Conservation (phyloP, 2,797 vertebrate species). For the Graptemys geographica region DNA sequence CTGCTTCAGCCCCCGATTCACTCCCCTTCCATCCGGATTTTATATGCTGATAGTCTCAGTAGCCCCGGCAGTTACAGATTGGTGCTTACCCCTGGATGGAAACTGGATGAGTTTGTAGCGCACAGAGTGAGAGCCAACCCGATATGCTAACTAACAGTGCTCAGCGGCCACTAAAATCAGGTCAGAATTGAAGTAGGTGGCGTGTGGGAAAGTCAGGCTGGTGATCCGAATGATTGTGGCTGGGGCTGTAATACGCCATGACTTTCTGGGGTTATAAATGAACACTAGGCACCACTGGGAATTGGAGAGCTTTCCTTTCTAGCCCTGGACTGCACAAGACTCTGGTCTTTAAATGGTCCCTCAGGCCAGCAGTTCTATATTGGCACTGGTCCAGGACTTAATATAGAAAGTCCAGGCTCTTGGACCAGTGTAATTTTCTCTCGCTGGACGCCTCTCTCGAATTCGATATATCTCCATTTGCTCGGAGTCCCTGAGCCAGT, state of each 20-base stretch:
- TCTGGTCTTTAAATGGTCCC: neutral
- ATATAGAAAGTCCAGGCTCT: neutral
- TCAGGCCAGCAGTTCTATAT: neutral
- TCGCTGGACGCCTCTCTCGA: neutral
- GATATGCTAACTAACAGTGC: neutral
- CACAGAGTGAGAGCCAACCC: neutral
- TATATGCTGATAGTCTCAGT: neutral
- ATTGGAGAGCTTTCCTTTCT: neutral
- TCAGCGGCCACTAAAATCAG: no score
- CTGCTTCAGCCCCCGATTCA: neutral
- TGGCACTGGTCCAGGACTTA: neutral
- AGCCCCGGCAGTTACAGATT: neutral
- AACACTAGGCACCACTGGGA: neutral
- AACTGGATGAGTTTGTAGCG: neutral
- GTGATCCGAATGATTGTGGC: neutral
- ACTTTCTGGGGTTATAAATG: neutral
- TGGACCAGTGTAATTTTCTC: neutral
- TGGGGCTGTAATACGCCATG: neutral
- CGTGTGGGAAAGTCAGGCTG: neutral
- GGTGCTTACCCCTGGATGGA: neutral
- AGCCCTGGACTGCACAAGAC: neutral
- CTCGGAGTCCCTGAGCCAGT: neutral
- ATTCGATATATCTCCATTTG: neutral
- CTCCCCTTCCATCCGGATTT: neutral
- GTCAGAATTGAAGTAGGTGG: neutral